Base-by-base conservation (phyloP, 2,888 invertebrate species). In the Lamellibrachia satsuma region DNA sequence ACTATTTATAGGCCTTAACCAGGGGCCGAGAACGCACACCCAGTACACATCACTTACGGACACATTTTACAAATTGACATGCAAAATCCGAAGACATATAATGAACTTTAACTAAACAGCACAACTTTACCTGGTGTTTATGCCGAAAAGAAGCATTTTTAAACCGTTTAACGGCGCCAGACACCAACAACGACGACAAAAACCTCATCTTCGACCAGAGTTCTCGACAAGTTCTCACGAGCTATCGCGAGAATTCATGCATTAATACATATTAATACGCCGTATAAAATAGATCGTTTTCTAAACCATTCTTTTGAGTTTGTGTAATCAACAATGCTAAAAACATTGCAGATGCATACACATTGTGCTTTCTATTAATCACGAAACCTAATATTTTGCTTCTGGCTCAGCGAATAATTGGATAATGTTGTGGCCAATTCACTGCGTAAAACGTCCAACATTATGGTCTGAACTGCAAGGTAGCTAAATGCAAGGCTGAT, bases 371-470 rank as follows among this genome's bases (percentile, higher is more conserved):
- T 75, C 75, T 75, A 75, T 75, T 75, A 75, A 75, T 11, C 22
- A 75, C n/a, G 15, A n/a, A 75, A 75, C 2, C 22, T 75, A 6
- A 75, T 15, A 75, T 3, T 22, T 75, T 15, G 22, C 75, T 11
- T 11, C 75, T 75, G 22, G 75, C 22, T 75, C 6, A 3, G n/a
- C 4, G n/a, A 75, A 75, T 75, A 22, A n/a, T 75, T 75, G 75
- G 75, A 22, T 55, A 55, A 3, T 15, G 75, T 75, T 75, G 75
- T n/a, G n/a, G n/a, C 75, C 75, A 22, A 75, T 15, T 75, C 75
- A n/a, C 75, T 75, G 75, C 75, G 75, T 75, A 75, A 75, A 75
- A 75, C 75, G 75, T 75, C 75, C 75, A 75, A 75, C 75, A 55
- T 55, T 75, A 75, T 75, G 75, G 75, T 75, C 75, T 75, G 75